Evolutionary conservation across 2,888 invertebrate species (phyloP).

Genomic region (Ctena decussata): DNA sequence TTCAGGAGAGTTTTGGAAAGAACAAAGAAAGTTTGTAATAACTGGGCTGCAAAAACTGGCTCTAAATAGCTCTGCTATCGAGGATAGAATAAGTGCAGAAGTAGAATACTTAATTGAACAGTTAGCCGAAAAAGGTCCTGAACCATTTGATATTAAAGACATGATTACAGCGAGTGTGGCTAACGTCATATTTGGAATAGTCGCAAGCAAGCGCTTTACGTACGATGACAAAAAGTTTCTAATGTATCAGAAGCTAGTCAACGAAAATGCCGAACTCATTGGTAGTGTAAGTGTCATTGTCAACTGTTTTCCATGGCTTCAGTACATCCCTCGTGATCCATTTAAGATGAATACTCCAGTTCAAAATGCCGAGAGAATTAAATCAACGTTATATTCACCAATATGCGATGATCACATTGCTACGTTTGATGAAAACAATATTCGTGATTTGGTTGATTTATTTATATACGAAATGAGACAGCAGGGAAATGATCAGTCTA

Average conservation of each 20-base stretch:
- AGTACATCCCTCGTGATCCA: conserved; percentile 38
- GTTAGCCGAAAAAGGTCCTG: background rate
- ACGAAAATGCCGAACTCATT: conserved; percentile 30
- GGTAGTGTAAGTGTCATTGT: conserved; percentile 17
- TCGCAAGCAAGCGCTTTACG: conserved; percentile 50
- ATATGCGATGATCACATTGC: conserved; percentile 42
- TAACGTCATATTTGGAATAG: conserved; percentile 54
- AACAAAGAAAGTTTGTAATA: conserved; percentile 53
- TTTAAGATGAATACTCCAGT: conserved; percentile 24
- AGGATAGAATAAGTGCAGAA: conserved; percentile 55
- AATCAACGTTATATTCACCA: background rate
- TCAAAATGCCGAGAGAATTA: background rate
- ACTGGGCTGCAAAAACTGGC: conserved; percentile 57
- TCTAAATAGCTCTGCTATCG: conserved; percentile 50
- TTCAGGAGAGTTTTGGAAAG: conserved; percentile 51
- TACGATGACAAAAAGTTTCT: conserved; percentile 55
- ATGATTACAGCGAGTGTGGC: conserved; percentile 42
- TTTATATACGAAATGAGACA: conserved; percentile 44
- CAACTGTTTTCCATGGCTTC: conserved; percentile 47
- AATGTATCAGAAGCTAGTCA: conserved; percentile 18
- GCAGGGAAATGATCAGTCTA: background rate
- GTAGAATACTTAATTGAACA: conserved; percentile 48
- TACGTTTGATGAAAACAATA: conserved; percentile 48
- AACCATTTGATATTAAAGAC: conserved; percentile 28
- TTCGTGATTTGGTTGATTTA: conserved; percentile 57